Percentiles rank a stretch among this genome's conserved stretches.
phyloP scores from a whole-genome alignment of 1,140 invertebrate species.

The Octopus bimaculoides region DNA sequence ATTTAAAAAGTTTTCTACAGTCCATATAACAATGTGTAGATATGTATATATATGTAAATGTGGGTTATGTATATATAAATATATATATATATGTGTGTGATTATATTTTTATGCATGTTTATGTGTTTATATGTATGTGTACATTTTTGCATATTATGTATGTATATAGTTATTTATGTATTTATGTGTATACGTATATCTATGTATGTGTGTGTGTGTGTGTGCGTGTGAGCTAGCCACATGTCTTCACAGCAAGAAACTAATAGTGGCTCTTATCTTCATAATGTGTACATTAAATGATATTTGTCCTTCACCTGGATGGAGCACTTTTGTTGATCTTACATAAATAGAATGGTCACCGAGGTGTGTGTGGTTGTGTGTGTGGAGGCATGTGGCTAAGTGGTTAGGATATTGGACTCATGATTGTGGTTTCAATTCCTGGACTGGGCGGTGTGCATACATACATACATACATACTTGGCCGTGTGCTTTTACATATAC shows the following conservation, averaged over 20 bases:
- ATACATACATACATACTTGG: not conserved
- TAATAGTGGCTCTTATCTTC: too few relatives aligned
- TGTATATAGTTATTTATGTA: not conserved
- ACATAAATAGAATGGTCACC: too few relatives aligned
- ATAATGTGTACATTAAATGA: too few relatives aligned
- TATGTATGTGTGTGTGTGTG: not conserved
- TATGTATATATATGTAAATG: not conserved
- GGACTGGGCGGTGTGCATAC: not conserved
- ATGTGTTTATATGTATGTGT: not conserved
- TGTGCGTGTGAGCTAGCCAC: not conserved
- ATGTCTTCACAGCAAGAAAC: not conserved
- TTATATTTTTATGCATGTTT: not conserved
- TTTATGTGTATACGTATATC: not conserved
- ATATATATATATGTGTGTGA: not conserved
- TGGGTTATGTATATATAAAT: not conserved
- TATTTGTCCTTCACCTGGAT: too few relatives aligned
- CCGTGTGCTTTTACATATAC: not conserved
- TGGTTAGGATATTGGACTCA: rapidly evolving
- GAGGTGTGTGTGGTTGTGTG: not conserved
- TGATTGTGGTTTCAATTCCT: too few relatives aligned
- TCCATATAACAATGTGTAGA: too few relatives aligned
- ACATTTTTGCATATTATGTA: not conserved
- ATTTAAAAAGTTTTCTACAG: too few relatives aligned
- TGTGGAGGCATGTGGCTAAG: not conserved
- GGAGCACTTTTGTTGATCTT: too few relatives aligned